Conservation (phyloP, 2,888 invertebrate species). For the Uloborus plumipes region DNA sequence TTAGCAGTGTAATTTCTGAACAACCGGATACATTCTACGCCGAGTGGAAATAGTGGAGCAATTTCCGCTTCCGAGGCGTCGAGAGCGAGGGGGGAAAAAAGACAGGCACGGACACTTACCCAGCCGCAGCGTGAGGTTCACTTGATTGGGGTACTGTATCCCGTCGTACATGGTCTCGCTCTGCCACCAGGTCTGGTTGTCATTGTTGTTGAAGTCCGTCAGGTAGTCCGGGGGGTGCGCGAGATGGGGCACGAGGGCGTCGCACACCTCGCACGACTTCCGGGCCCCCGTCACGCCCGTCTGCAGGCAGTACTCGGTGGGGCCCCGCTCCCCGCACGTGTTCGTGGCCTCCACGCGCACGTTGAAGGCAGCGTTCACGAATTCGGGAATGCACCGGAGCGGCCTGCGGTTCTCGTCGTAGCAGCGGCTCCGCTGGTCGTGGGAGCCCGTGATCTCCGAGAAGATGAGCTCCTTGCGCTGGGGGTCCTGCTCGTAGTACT, state of each 20-base stretch:
- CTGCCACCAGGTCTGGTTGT: constrained; percentile 96
- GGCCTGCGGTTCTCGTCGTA: constrained; percentile 70
- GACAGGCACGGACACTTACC: no score
- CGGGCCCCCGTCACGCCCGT: constrained; percentile 79
- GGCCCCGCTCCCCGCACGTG: constrained; percentile 89
- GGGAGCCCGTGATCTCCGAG: constrained; percentile 12
- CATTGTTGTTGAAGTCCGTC: constrained; percentile 92
- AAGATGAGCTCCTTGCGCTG: constrained; percentile 30
- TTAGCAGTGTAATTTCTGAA: no score
- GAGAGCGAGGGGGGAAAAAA: no score
- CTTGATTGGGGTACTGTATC: constrained; percentile 89
- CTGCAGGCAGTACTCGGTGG: constrained; percentile 90
- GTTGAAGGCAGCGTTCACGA: constrained; percentile 95
- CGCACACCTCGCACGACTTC: constrained; percentile 87
- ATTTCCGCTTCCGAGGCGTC: no score
- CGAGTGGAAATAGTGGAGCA: no score
- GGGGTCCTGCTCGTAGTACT: neutral
- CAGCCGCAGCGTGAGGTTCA: constrained; percentile 90
- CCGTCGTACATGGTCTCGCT: constrained; percentile 97
- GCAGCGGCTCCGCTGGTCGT: constrained; percentile 67
- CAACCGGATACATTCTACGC: no score
- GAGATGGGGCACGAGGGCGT: constrained; percentile 74
- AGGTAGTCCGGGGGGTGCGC: constrained; percentile 83
- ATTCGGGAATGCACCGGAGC: constrained; percentile 94
- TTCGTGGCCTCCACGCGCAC: constrained; percentile 92